A percentile compares a stretch with the other conserved stretches of the same genome.
Evolutionary conservation across 64 coral and sea anemone species (phyloP).

Genomic region (Acropora yongei): DNA sequence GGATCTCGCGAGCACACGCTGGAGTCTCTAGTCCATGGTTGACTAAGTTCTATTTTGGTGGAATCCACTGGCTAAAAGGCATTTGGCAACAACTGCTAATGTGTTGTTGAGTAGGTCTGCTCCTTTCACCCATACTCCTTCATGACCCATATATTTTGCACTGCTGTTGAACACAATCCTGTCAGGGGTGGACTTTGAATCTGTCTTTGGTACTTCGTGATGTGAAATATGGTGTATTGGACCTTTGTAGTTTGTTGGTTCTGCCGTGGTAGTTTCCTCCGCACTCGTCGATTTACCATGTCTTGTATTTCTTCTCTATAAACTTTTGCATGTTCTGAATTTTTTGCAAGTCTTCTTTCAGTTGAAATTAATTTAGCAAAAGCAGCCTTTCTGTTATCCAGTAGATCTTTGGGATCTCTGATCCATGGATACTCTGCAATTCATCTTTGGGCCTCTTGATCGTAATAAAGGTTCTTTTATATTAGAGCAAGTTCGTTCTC

Average conservation of each 20-base stretch:
- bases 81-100: too few species aligned
- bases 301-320: constrained; percentile 69
- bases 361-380: constrained; percentile 45
- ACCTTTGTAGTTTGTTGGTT: too few species aligned
- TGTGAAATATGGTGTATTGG: too few species aligned
- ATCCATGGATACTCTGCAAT: constrained; percentile 9
- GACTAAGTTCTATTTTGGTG: too few species aligned
- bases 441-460: constrained; percentile 31
- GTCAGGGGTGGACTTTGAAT: constrained; percentile 24
- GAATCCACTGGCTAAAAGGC: too few species aligned
- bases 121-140: too few species aligned
- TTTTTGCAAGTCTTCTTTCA: constrained; percentile 59
- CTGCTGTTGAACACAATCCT: constrained; percentile 10
- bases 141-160: neutral
- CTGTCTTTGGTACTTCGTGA: constrained; percentile 35
- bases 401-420: constrained; percentile 1
- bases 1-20: too few species aligned
- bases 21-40: too few species aligned
- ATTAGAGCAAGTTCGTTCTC: constrained; percentile 21
- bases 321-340: constrained; percentile 28
- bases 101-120: too few species aligned
- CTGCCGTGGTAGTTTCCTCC: too few species aligned
- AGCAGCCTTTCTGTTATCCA: constrained; percentile 45
- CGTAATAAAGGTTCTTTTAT: constrained; percentile 32
- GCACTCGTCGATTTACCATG: constrained; percentile 43